Percentiles rank a stretch among this genome's conserved stretches.
Evolutionary conservation across 1,140 invertebrate species (phyloP).

Genomic region (Drosophila orena): DNA sequence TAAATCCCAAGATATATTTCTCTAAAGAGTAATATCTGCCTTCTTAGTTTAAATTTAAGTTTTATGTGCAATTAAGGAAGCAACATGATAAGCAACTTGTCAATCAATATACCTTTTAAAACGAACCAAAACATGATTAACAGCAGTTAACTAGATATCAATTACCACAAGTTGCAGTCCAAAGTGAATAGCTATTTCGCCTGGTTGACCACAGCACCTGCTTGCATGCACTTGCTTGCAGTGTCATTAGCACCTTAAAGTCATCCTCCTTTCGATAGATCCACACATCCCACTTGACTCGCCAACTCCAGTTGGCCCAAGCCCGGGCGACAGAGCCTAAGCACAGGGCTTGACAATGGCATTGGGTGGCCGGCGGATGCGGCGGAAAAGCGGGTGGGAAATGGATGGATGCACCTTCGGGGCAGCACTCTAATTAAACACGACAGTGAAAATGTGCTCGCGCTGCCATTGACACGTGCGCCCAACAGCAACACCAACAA

Average conservation of each 20-base stretch:
- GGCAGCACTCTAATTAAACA: conserved; percentile 78
- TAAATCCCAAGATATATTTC: too few species aligned
- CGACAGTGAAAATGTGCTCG: conserved; percentile 74
- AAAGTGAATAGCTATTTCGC: background rate
- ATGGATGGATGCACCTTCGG: conserved; percentile 61
- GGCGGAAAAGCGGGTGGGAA: conserved; percentile 28
- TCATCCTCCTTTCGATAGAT: background rate
- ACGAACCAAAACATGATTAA: background rate
- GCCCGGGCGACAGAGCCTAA: conserved; percentile 21
- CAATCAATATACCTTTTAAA: too few species aligned
- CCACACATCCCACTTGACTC: conserved; percentile 14
- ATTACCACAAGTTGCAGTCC: background rate
- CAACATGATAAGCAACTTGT: too few species aligned
- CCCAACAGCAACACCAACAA: conserved; percentile 40
- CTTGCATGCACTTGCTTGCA: conserved; percentile 14
- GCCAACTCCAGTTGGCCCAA: conserved; percentile 20
- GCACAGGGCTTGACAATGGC: conserved; percentile 29
- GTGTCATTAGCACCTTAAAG: conserved; percentile 40
- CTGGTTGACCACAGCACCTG: conserved; percentile 20
- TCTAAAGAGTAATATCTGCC: too few species aligned
- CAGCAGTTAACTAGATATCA: background rate
- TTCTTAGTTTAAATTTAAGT: too few species aligned
- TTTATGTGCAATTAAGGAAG: too few species aligned
- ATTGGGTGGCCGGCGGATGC: conserved; percentile 15
- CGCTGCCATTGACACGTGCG: conserved; percentile 79